Conservation (phyloP, 64 coral and sea anemone genomes). For the Dendronephthya gigantea region DNA sequence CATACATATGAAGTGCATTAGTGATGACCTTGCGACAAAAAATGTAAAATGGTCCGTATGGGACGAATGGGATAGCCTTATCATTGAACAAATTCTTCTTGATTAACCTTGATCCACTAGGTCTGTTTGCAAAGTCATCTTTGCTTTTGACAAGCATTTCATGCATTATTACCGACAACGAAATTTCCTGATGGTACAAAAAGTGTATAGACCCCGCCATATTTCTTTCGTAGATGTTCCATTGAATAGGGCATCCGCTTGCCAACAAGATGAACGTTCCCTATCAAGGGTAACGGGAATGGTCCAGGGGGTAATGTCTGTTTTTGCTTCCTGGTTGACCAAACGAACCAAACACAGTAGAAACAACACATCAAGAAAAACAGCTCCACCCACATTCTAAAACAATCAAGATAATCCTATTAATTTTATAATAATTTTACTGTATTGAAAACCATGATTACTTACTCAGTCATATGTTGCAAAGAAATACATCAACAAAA, state of each 20-base stretch:
- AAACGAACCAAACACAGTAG: not conserved
- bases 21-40: slow-evolving; percentile 20
- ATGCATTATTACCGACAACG: slow-evolving; percentile 45
- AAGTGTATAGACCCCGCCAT: slow-evolving; percentile 47
- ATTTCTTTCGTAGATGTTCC: slow-evolving; percentile 37
- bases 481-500: too few relatives aligned
- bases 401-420: too few relatives aligned
- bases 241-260: slow-evolving; percentile 32
- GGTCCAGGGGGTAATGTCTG: not conserved
- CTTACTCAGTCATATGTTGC: too few relatives aligned
- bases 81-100: slow-evolving; percentile 40
- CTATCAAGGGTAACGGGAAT: not conserved
- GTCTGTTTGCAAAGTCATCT: slow-evolving; percentile 61
- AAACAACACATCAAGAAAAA: too few relatives aligned
- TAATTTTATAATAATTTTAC: too few relatives aligned
- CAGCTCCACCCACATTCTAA: too few relatives aligned
- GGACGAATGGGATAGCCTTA: slow-evolving; percentile 18
- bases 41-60: slow-evolving; percentile 14
- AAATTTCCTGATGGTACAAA: slow-evolving; percentile 31
- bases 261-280: not conserved
- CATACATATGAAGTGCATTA: not conserved
- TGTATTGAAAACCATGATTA: too few relatives aligned
- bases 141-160: slow-evolving; percentile 43
- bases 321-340: not conserved
- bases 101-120: not conserved